Evolutionary conservation across 2,888 invertebrate genomes (phyloP).

Genomic region (Pseudococcus longispinus): DNA sequence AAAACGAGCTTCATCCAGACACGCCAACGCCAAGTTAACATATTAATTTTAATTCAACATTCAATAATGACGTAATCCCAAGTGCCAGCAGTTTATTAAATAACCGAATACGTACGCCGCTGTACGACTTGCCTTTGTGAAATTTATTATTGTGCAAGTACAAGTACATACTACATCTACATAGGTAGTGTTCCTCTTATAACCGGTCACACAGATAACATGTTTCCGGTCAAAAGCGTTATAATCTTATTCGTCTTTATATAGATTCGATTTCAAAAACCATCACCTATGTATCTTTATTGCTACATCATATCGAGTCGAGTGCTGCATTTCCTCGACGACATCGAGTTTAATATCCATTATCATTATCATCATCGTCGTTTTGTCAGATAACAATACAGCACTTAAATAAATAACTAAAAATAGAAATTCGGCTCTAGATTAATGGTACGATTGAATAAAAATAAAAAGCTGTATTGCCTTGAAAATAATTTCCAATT

Average conservation of each 20-base stretch:
- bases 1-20: neutral
- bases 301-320: neutral
- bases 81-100: neutral
- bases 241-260: neutral
- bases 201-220: neutral
- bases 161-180: too few species aligned
- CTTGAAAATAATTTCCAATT: neutral
- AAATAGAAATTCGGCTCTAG: neutral
- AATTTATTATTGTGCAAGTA: neutral
- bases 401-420: neutral
- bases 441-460: neutral
- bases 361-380: neutral
- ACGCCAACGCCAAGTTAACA: neutral
- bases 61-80: neutral
- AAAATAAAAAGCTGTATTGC: neutral
- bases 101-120: neutral
- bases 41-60: constrained; percentile 25
- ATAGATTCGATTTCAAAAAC: neutral
- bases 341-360: neutral
- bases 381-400: neutral
- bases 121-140: neutral
- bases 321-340: neutral
- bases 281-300: neutral
- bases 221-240: constrained; percentile 11
- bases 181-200: neutral